Evolutionary conservation across 2,113 vertebrate species (phyloP), one percentile per base, ranked within the genome.

Genomic region (Gracilinanus agilis): DNA sequence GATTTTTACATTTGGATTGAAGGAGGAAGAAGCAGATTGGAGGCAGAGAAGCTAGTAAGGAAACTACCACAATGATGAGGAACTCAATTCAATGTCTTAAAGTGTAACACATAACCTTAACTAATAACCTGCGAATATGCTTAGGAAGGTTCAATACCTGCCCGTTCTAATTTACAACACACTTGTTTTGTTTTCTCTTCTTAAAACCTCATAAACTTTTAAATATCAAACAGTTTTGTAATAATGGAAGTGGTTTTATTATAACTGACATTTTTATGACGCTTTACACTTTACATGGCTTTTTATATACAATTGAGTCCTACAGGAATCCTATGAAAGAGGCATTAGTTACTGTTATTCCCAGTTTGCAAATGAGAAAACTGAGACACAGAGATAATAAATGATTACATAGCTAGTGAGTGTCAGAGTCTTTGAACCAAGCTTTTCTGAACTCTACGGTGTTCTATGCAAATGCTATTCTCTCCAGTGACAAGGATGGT

Each of bases 211-310:
- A 53, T 93, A 54, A 21, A 55, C 92, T 91, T 89, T 53, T 75
- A 75, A 75, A n/a, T 2, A 21, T 34, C 34, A 75, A 19, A 21
- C n/a, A 75, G 67, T 40, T 75, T 40, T 75, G 6, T 75, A 75
- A 75, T 40, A 75, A 75, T 75, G 67, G 16, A 16, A 75, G 19
- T 40, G 67, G 19, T 75, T 55, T 90, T 89, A 94, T 67, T 90
- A 96, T 93, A 95, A 49, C 90, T 13, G 91, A 55, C 11, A 95
- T 93, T 92, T 25, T 83, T 88, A 54, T 2, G 12, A 8, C 27
- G 13, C 54, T 88, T 44, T 92, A 88, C 91, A 93, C 94, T 96
- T 89, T 12, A n/a, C 16, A 75, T 40, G n/a, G 67, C 19, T 75
- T 75, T 75, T 67, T 19, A 67, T n/a, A 2, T 75, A 21, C 21